phyloP scores from a whole-genome alignment of 2,797 vertebrate genomes.

The Esox lucius region DNA sequence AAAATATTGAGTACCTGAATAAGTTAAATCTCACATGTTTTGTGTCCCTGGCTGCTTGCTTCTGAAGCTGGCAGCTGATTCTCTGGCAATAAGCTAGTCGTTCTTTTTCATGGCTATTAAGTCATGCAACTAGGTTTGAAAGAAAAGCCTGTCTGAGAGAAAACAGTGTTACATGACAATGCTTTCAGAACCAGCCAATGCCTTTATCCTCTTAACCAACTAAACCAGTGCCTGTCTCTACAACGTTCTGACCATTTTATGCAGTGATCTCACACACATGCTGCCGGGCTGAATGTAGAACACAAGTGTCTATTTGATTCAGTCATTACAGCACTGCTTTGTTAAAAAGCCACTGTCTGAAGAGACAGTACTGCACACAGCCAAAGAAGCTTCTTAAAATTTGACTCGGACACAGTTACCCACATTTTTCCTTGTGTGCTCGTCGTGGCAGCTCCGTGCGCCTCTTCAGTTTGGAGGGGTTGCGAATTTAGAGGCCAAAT shows the following conservation, averaged over 20 bases:
- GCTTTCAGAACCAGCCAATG: conserved; percentile 37
- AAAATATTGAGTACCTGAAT: conserved; percentile 15
- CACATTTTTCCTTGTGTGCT: no score
- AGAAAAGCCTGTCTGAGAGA: conserved; percentile 60
- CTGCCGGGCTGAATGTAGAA: conserved; percentile 6
- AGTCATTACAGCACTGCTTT: neutral
- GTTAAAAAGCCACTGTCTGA: conserved; percentile 39
- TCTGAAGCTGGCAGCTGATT: conserved; percentile 53
- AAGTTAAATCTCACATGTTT: conserved; percentile 35
- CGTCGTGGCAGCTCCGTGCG: neutral
- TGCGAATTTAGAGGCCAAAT: no score
- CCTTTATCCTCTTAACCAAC: conserved; percentile 59
- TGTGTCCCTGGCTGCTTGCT: conserved; percentile 36
- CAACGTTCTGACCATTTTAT: conserved; percentile 57
- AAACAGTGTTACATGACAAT: conserved; percentile 60
- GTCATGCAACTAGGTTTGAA: conserved; percentile 53
- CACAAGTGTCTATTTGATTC: conserved; percentile 8
- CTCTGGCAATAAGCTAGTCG: conserved; percentile 41
- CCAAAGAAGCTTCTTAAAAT: conserved; percentile 20
- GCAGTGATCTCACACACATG: conserved; percentile 30
- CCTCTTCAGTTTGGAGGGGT: neutral
- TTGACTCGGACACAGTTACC: neutral
- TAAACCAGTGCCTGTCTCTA: conserved; percentile 41
- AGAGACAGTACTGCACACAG: neutral
- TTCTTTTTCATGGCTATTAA: conserved; percentile 41